A percentile compares a stretch with the other conserved stretches of the same genome.
Conservation (phyloP, 1,140 invertebrate genomes). For the Drosophila aff. region DNA sequence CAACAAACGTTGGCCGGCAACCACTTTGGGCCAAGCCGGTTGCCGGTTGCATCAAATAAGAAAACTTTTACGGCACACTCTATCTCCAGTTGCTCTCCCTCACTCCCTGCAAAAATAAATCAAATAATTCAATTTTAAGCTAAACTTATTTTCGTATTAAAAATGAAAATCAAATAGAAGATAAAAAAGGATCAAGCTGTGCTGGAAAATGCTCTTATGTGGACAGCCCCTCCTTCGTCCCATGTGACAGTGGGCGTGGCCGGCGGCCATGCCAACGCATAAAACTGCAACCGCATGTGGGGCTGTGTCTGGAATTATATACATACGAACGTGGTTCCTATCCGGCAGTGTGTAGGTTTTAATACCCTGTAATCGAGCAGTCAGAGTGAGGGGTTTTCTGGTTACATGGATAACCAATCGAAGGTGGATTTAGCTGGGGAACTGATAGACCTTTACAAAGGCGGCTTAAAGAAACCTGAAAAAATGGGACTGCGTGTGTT, state of each 20-base stretch:
- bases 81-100: constrained; percentile 20
- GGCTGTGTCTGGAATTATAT: constrained; percentile 17
- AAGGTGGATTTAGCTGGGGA: background rate
- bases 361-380: constrained; percentile 6
- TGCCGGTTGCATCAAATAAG: constrained; percentile 68
- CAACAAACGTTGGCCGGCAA: constrained; percentile 63
- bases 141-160: constrained; percentile 84
- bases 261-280: constrained; percentile 65
- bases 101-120: constrained; percentile 71
- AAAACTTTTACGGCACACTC: constrained; percentile 67
- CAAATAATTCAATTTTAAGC: constrained; percentile 84
- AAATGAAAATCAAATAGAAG: constrained; percentile 84
- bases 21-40: constrained; percentile 53
- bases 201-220: constrained; percentile 62
- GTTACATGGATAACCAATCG: background rate
- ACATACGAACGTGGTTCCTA: constrained; percentile 10
- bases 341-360: background rate
- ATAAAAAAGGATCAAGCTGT: constrained; percentile 84
- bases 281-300: constrained; percentile 74
- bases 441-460: background rate
- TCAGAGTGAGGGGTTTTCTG: background rate
- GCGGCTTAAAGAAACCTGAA: background rate
- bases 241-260: constrained; percentile 69
- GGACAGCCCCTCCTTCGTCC: constrained; percentile 4
- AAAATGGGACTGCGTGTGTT: background rate